Conservation (phyloP, 1,140 invertebrate genomes). For the Drosophila insularis region DNA sequence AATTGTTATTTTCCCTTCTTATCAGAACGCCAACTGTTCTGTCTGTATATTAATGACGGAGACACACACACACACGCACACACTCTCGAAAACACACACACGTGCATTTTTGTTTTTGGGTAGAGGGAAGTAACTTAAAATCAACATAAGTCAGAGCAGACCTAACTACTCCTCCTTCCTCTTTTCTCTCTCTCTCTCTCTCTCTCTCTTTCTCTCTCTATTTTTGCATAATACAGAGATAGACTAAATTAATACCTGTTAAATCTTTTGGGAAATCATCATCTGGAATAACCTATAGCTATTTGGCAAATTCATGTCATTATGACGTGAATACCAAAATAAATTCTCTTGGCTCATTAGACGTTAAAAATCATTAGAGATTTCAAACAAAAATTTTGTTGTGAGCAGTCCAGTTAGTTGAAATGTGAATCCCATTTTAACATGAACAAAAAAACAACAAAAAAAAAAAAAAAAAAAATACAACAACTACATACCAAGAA, state of each 20-base stretch:
- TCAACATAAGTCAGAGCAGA: not conserved
- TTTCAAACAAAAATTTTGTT: not conserved
- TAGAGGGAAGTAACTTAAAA: not conserved
- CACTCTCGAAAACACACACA: not conserved
- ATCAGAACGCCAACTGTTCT: constrained; percentile 54
- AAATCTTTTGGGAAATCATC: not conserved
- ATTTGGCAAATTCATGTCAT: not conserved
- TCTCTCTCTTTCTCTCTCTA: no score
- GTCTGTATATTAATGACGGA: constrained; percentile 40
- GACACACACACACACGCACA: constrained; percentile 22
- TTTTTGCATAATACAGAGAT: not conserved
- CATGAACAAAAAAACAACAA: not conserved
- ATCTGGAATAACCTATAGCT: not conserved
- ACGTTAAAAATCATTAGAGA: not conserved
- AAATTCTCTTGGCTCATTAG: not conserved
- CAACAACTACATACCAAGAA: not conserved
- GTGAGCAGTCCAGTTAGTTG: not conserved
- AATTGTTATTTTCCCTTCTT: constrained; percentile 58
- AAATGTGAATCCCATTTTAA: not conserved
- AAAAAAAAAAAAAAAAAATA: not conserved
- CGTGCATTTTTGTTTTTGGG: not conserved
- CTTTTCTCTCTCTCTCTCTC: no score
- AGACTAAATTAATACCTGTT: not conserved
- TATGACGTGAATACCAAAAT: not conserved
- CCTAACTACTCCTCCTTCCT: no score